Evolutionary conservation across 2,888 invertebrate species (phyloP).

Genomic region (Hirtodrosophila histrioides): DNA sequence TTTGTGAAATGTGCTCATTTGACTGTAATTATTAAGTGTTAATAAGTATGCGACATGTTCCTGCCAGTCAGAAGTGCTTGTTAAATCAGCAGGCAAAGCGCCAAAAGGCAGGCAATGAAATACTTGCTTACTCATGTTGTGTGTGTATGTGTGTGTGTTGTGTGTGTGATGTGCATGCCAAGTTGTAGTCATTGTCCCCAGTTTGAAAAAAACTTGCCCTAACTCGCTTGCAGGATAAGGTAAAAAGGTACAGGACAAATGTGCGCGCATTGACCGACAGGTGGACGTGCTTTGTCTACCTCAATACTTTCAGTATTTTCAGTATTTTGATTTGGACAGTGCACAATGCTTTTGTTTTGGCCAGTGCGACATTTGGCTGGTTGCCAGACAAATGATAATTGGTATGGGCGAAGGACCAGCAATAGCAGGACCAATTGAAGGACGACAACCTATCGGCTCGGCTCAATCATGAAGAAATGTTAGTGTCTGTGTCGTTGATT

Average conservation of each 20-base stretch:
- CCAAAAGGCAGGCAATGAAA: slow-evolving; percentile 43
- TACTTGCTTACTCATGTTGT: slow-evolving; percentile 25
- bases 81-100: slow-evolving; percentile 36
- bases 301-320: slow-evolving; percentile 54
- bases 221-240: slow-evolving; percentile 3
- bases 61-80: slow-evolving; percentile 48
- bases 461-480: slow-evolving; percentile 56
- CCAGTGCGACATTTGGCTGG: slow-evolving; percentile 44
- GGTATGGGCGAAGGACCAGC: slow-evolving; percentile 18
- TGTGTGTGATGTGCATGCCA: slow-evolving; percentile 38
- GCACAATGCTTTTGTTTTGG: slow-evolving; percentile 39
- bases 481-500: slow-evolving; percentile 36
- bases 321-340: slow-evolving; percentile 56
- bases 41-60: slow-evolving; percentile 44
- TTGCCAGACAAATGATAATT: slow-evolving; percentile 59
- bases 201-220: slow-evolving; percentile 12
- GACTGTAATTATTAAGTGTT: slow-evolving; percentile 53
- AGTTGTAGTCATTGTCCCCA: slow-evolving; percentile 45
- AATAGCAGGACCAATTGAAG: background rate
- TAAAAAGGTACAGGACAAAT: slow-evolving; percentile 10
- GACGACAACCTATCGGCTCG: slow-evolving; percentile 25
- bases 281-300: slow-evolving; percentile 51
- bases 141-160: slow-evolving; percentile 15
- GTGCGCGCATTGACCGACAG: slow-evolving; percentile 46
- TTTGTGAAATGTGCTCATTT: slow-evolving; percentile 27